A percentile compares a stretch with the other conserved stretches of the same genome.
Evolutionary conservation across 2,113 vertebrate genomes (phyloP).

Genomic region (Sebastes schlegelii): DNA sequence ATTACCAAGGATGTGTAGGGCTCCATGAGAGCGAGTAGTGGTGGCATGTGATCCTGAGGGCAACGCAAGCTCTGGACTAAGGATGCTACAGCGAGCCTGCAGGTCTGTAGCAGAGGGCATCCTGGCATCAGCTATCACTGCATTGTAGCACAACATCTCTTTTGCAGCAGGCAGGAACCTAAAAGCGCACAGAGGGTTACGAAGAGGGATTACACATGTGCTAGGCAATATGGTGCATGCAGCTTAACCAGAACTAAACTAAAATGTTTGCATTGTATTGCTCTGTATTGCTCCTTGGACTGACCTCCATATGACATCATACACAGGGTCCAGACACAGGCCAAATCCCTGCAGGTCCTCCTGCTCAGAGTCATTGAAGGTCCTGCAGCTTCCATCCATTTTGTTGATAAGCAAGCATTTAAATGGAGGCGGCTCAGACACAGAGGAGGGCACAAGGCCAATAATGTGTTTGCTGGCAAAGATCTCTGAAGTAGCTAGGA

Average conservation of each 20-base stretch:
- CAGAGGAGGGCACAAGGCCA: constrained; percentile 95
- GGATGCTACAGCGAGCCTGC: constrained; percentile 93
- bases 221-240: no score
- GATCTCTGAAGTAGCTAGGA: constrained; percentile 97
- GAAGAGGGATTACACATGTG: not conserved
- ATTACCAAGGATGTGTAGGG: constrained; percentile 96
- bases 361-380: constrained; percentile 98
- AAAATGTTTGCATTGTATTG: not conserved
- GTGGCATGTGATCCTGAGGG: constrained; percentile 93
- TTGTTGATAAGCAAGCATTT: constrained; percentile 99
- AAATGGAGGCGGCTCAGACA: constrained; percentile 96
- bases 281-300: constrained; percentile 19
- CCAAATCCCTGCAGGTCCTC: constrained; percentile 98
- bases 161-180: constrained; percentile 92
- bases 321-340: constrained; percentile 97
- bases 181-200: not conserved
- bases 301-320: constrained; percentile 99
- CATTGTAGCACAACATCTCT: constrained; percentile 98
- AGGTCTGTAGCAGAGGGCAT: constrained; percentile 92
- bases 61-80: constrained; percentile 96
- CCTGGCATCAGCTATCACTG: constrained; percentile 95
- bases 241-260: not conserved
- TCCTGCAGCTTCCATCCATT: constrained; percentile 98
- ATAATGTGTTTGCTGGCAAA: constrained; percentile 99
- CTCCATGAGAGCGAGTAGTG: constrained; percentile 96